Evolutionary conservation across 2,113 vertebrate genomes (phyloP), one percentile per base, ranked within the genome.

Genomic region (Harpagus bidentatus): DNA sequence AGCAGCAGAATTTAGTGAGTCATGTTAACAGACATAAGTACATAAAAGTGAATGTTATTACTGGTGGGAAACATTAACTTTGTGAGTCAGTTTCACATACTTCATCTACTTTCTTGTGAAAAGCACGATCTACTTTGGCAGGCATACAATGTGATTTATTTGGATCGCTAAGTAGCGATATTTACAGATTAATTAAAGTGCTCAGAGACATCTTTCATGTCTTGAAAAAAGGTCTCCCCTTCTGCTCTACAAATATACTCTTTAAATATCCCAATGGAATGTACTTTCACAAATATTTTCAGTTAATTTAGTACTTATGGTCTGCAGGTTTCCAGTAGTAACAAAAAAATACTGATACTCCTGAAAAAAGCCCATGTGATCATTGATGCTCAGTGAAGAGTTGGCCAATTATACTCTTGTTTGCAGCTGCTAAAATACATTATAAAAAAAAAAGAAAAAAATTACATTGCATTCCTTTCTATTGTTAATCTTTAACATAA

Each of bases 11-110:
- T 78, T 73, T 62, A 66, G 94, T 95, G 95, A 97, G 90, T 96
- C 91, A 88, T 71, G 85, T 92, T 93, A 96, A 89, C 91, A 96
- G 95, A 93, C 82, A 11, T 88, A 95, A 95, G 86, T 40, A 80
- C 86, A 94, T 34, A 92, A 20, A 94, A 96, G 88, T 34, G 78
- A 96, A 90, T 62, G 70, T 86, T 95, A 72, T 89, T 87, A 58
- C 58, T 92, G 84, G 84, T 93, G 93, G 88, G 85, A 95, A 97
- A 95, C 88, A 95, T 92, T 87, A 97, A 95, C 93, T 93, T 47
- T 77, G 50, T 82, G 73, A 96, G 82, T 81, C 95, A 92, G 50
- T 71, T 95, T 93, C 87, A 89, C 65, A 85, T 94, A 95, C 90
- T 94, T 88, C 43, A 94, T 73, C 86, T 81, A 45, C 40, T 90